Conservation (phyloP, 2,888 invertebrate genomes). For the Leuctra nigra region DNA sequence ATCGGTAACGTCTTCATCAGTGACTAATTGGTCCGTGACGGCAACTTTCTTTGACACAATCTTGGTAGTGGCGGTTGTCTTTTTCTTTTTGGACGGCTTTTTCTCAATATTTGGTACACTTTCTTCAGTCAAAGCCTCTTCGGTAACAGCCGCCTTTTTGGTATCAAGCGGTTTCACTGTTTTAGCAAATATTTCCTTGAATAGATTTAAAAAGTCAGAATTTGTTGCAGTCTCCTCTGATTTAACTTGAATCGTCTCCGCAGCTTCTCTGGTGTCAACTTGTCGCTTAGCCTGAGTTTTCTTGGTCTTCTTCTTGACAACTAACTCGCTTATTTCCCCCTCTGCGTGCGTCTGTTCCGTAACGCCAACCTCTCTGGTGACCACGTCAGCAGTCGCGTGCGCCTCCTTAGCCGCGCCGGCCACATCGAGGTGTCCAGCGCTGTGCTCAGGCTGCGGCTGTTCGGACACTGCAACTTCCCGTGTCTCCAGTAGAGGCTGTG, state of each 20-base stretch:
- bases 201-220: slow-evolving; percentile 12
- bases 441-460: slow-evolving; percentile 14
- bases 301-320: slow-evolving; percentile 6
- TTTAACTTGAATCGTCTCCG: slow-evolving; percentile 17
- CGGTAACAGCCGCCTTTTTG: slow-evolving; percentile 20
- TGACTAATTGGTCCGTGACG: slow-evolving; percentile 20
- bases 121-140: slow-evolving; percentile 10
- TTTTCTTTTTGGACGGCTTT: background rate
- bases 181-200: slow-evolving; percentile 11
- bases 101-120: background rate
- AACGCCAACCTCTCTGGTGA: slow-evolving; percentile 12
- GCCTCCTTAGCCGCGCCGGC: background rate
- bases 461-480: slow-evolving; percentile 20
- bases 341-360: slow-evolving; percentile 20
- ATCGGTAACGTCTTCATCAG: slow-evolving; percentile 20
- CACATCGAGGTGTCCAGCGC: slow-evolving; percentile 7
- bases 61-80: slow-evolving; percentile 13
- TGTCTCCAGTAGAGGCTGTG: background rate
- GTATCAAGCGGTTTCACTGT: slow-evolving; percentile 1
- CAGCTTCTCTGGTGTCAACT: slow-evolving; percentile 22
- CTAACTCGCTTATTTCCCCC: slow-evolving; percentile 16
- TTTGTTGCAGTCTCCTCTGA: slow-evolving; percentile 20
- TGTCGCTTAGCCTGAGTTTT: slow-evolving; percentile 18
- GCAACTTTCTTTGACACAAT: slow-evolving; percentile 20
- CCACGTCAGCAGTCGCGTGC: slow-evolving; percentile 14